Evolutionary conservation across 2,797 vertebrate species (phyloP).

Genomic region (Scolopax rusticola): DNA sequence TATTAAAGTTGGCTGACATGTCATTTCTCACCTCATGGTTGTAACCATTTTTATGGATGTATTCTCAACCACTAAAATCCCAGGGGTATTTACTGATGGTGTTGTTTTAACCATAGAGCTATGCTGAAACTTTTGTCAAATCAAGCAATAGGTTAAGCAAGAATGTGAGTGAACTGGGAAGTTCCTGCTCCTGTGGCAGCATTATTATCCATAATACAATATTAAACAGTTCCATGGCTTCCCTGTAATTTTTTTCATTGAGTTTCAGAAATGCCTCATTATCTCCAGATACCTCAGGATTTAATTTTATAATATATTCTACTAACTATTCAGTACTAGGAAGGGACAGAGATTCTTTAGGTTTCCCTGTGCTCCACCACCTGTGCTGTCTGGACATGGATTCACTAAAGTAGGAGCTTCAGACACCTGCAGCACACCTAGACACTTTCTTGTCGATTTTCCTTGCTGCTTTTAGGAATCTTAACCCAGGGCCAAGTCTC

Average conservation of each 20-base stretch:
- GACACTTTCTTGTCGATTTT: not conserved
- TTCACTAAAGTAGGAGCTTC: not conserved
- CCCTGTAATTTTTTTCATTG: not conserved
- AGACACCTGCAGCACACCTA: not conserved
- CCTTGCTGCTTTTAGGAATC: not conserved
- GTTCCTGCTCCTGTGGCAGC: not conserved
- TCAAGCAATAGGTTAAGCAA: not conserved
- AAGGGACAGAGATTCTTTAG: not conserved
- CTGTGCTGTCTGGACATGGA: not conserved
- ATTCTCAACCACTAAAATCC: not conserved
- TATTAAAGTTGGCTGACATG: constrained; percentile 1
- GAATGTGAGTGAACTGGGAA: not conserved
- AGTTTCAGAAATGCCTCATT: not conserved
- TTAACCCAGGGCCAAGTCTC: not conserved
- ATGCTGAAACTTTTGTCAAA: not conserved
- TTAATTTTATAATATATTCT: not conserved
- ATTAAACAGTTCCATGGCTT: not conserved
- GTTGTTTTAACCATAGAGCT: not conserved
- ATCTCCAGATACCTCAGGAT: not conserved
- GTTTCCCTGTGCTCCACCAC: not conserved
- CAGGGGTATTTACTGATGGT: not conserved
- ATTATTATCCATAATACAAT: not conserved
- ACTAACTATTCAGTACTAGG: not conserved
- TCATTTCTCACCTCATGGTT: not conserved
- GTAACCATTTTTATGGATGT: not conserved